These are phyloP conservation scores for Pelosia muscerda DNA, from an alignment of 2,888 invertebrate species.

Conservation along the genomic window DNA sequence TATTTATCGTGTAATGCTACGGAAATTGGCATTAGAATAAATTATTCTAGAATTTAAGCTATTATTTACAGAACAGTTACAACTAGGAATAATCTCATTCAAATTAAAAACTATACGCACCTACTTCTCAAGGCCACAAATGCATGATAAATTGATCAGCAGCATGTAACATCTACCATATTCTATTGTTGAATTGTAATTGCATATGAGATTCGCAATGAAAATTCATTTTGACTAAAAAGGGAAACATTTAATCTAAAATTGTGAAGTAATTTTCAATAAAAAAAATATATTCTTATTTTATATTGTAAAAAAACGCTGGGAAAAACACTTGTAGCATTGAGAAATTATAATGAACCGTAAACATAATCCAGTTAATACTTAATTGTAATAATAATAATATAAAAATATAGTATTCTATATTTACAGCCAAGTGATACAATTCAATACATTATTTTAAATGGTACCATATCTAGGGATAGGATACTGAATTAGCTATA, in stretches of 20 bases:
- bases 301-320: conserved; percentile 33
- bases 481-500: conserved; percentile 59
- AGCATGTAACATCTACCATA: conserved; percentile 28
- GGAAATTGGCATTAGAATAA: conserved; percentile 70
- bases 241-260: conserved; percentile 9
- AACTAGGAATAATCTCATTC: conserved; percentile 83
- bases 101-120: conserved; percentile 70
- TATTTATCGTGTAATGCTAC: conserved; percentile 60
- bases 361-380: conserved; percentile 70
- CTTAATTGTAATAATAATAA: conserved; percentile 74
- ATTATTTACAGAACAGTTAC: conserved; percentile 79
- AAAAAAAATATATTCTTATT: not conserved
- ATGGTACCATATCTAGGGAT: conserved; percentile 54
- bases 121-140: conserved; percentile 74
- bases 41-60: conserved; percentile 71
- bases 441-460: conserved; percentile 71
- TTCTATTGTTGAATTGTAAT: conserved; percentile 36
- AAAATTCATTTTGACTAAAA: conserved; percentile 41
- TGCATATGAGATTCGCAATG: conserved; percentile 15
- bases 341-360: conserved; percentile 72
- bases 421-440: conserved; percentile 79
- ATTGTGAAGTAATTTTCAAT: not conserved
- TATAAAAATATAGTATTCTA: conserved; percentile 84
- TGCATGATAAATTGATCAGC: conserved; percentile 36
- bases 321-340: conserved; percentile 67